These are phyloP conservation scores for Harpagoxenus sublaevis DNA, from an alignment of 2,888 invertebrate genomes.

Conservation along the genomic window DNA sequence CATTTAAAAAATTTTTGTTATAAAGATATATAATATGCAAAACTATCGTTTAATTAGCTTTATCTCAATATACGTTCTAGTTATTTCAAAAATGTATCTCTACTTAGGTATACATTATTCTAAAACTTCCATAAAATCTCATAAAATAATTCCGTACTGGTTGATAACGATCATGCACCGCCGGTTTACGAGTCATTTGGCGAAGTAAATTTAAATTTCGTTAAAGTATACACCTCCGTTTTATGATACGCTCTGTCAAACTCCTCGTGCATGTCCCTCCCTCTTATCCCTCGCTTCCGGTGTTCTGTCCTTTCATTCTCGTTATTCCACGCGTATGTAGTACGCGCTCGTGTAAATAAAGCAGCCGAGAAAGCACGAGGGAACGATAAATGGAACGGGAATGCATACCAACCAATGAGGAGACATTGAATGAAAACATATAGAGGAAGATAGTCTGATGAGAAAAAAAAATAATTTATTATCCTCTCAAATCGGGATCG, in stretches of 20 bases:
- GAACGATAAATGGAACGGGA: conserved; percentile 44
- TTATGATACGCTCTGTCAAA: conserved; percentile 8
- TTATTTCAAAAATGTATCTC: neutral
- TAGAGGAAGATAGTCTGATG: conserved; percentile 44
- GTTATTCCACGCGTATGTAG: conserved; percentile 48
- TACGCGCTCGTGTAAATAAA: conserved; percentile 67
- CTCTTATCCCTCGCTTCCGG: conserved; percentile 26
- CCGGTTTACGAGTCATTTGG: conserved; percentile 16
- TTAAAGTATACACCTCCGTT: conserved; percentile 1
- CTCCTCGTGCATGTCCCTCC: neutral
- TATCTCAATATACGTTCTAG: neutral
- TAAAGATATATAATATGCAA: neutral
- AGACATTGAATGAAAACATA: conserved; percentile 18
- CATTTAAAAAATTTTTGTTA: neutral
- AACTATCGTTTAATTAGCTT: neutral
- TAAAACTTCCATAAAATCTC: neutral
- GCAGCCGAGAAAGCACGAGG: conserved; percentile 47
- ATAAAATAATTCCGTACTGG: neutral
- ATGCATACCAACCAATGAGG: neutral
- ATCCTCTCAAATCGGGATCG: conserved; percentile 78
- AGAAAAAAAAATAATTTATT: conserved; percentile 82
- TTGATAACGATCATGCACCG: neutral
- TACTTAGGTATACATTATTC: neutral
- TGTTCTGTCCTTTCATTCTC: conserved; percentile 38
- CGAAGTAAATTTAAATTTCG: conserved; percentile 24